phyloP scores from a whole-genome alignment of 1,140 invertebrate species.

The Euwallacea similis region DNA sequence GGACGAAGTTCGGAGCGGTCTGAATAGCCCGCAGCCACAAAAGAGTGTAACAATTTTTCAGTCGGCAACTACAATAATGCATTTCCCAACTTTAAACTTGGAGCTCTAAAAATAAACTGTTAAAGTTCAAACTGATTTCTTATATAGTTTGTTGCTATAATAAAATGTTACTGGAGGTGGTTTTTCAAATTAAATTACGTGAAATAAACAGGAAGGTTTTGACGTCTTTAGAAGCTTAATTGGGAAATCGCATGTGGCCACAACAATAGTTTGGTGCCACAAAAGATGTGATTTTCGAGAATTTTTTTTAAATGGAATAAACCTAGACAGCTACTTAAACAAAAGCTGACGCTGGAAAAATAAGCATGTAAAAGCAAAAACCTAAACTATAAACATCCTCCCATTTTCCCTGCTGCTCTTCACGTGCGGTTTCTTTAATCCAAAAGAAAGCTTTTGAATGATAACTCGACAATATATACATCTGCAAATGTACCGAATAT shows the following conservation, averaged over 20 bases:
- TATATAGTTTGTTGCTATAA: too few species aligned
- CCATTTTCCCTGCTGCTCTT: too few species aligned
- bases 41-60: background rate
- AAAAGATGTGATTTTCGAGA: too few species aligned
- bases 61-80: background rate
- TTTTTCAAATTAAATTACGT: conserved; percentile 7
- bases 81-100: background rate
- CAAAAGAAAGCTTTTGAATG: conserved; percentile 4
- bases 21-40: background rate
- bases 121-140: too few species aligned
- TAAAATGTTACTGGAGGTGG: background rate
- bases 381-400: too few species aligned
- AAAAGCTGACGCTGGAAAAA: too few species aligned
- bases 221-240: conserved; percentile 3
- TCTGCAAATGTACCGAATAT: background rate
- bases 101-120: background rate
- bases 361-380: too few species aligned
- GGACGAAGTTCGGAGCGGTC: background rate
- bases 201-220: conserved; percentile 4
- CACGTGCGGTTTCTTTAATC: background rate
- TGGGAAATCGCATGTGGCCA: background rate
- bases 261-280: conserved; percentile 1
- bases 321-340: too few species aligned
- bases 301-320: too few species aligned
- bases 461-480: background rate